Base-by-base conservation (phyloP, 2,888 invertebrate species). In the Sminthurides aquaticus region DNA sequence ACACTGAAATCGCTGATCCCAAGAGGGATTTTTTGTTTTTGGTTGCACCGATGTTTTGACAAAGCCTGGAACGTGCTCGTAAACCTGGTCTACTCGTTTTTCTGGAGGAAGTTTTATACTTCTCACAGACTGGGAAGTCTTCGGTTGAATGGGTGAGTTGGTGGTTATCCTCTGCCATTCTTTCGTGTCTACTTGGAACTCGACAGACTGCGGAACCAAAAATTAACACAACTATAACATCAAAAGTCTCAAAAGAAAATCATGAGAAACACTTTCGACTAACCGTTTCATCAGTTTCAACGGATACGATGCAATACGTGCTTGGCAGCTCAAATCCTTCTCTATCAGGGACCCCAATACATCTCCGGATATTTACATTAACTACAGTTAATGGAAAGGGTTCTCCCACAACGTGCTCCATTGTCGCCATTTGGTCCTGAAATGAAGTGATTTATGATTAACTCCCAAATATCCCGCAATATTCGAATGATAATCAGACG, bases 1-100 rank as follows among this genome's bases (percentile, higher is more conserved):
- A 57, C 68, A 67, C 62, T 74, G 74, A 55, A 74, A 74, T 25
- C 69, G 29, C 54, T 74, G 70, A 29, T 72, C 69, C 74, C 74
- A 74, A 15, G 57, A 60, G 2, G 74, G 74, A 52, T 64, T 60
- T 11, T 49, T 49, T n/a, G 67, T 66, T 28, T 66, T 64, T 11
- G 54, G 60, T 54, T 67, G 63, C 2, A 73, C 56, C 3, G 59
- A 54, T 0, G 74, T 74, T 60, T 68, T 71, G 26, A 69, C 66
- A 28, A 49, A 62, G 2, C 34, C 24, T 15, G 68, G 70, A 24
- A 74, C 56, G 11, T 64, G 48, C 18, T 65, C 65, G 54, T 71
- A 74, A 1, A 68, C 29, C 60, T 72, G 72, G 20, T 56, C 62
- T 5, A 27, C 11, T 20, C 70, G 49, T 34, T 65, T 70, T 29